Evolutionary conservation across 2,888 invertebrate genomes (phyloP), one percentile per base, ranked within the genome.

Genomic region (Dryadula phaetusa): DNA sequence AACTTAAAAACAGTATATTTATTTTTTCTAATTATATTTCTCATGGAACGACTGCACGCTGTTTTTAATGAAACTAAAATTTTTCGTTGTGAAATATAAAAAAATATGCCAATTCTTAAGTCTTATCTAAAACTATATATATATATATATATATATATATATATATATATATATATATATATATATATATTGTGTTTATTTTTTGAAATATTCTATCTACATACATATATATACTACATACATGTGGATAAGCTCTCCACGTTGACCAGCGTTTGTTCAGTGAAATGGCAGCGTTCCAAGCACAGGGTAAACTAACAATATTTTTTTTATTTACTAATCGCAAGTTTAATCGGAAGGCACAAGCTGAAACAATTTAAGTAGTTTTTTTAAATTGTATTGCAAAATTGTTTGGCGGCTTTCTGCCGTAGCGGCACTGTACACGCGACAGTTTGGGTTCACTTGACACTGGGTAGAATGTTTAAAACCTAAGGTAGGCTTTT

Each of bases 211-310:
- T 16, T 32, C n/a, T n/a, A 56, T 56, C 22, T 37, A 25, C 22
- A 10, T 25, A n/a, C n/a, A n/a, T n/a, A n/a, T n/a, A n/a, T n/a
- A n/a, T n/a, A n/a, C n/a, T n/a, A n/a, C 42, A n/a, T 32, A 20
- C 42, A 60, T 25, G 6, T 60, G 44, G 44, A 44, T 16, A n/a
- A n/a, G 42, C 28, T 25, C 20, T 46, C 28, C 46, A 28, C 60
- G 32, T 46, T 20, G 60, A 60, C 44, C 60, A 46, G 60, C 46
- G 18, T 12, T 44, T 44, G 60, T 60, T 28, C 14, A 12, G 42
- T 60, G 44, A 14, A 18, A 60, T 60, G 60, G 60, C 60, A 60
- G 32, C 44, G 44, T 60, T 60, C 60, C 60, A 60, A 44, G 28
- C 28, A 20, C 32, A 18, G 42, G 60, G 18, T 42, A 60, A 60